Evolutionary conservation across 2,797 vertebrate genomes (phyloP), one percentile per base, ranked within the genome.

Genomic region (Selene dorsalis): DNA sequence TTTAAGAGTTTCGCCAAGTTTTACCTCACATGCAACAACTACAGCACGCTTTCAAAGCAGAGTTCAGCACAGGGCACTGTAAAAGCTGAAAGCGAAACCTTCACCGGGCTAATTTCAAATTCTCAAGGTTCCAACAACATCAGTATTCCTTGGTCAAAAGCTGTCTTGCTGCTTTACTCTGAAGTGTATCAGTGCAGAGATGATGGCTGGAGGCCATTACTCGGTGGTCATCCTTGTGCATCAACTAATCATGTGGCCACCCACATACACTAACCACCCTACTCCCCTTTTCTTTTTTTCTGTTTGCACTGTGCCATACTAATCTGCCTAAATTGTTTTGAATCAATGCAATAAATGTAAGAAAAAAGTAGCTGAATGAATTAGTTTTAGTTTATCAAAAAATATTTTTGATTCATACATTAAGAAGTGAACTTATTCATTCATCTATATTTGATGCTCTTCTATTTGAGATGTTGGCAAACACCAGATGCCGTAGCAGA

Each of bases 401-500:
- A 76, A 65, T 47, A 48, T 64, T 66, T 41, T 56, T 35, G 8
- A 65, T 45, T 57, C 58, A 58, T 11, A 28, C 18, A 4, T 67
- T 73, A n/a, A 75, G 41, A 24, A 47, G 67, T 78, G 13, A 43
- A 80, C 59, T 69, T 75, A 81, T 74, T 66, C 13, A 53, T 22
- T 13, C 35, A 78, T 82, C 17, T 74, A 45, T 78, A 74, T 69
- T 73, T 78, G 8, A 74, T 78, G 48, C 12, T 59, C 52, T 64
- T 39, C 58, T 68, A 24, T 82, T 80, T 77, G 32, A 76, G 55
- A 77, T 61, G 38, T 58, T 53, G 57, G 43, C 43, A 47, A 53
- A 65, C 12, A 57, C 8, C 13, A 6, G 28, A 67, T 66, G 52
- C 47, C 73, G 57, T 11, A 69, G 50, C 3, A 57, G 4, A 68